Evolutionary conservation across 2,113 vertebrate species (phyloP).

Genomic region (Phaetusa simplex): DNA sequence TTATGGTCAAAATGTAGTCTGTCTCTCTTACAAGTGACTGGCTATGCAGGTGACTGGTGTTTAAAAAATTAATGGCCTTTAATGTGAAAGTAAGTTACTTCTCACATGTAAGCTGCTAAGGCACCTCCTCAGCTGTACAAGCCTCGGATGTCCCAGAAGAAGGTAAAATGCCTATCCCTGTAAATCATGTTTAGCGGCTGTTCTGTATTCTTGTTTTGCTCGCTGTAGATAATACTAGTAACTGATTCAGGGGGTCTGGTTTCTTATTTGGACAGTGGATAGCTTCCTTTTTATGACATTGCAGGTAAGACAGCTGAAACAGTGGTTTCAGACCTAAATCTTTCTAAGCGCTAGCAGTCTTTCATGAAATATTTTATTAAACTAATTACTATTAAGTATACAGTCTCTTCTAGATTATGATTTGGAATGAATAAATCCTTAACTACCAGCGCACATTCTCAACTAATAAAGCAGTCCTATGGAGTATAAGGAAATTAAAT

Average conservation of each 20-base stretch:
- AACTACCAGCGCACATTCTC: not conserved
- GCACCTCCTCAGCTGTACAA: not conserved
- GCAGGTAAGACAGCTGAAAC: not conserved
- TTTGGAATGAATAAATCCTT: not conserved
- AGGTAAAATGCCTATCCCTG: not conserved
- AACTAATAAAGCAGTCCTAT: not conserved
- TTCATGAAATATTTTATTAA: not conserved
- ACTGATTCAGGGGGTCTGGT: not conserved
- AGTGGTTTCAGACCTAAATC: not conserved
- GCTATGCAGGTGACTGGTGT: not conserved
- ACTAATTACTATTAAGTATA: not conserved
- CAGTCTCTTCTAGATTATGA: not conserved
- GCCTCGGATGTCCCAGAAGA: not conserved
- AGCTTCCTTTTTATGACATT: not conserved
- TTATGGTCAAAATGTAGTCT: not conserved
- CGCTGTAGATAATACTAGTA: not conserved
- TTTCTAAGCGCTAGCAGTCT: not conserved
- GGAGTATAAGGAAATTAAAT: not conserved
- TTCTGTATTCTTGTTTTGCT: not conserved
- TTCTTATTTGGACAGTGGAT: not conserved
- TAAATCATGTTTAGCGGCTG: too few relatives aligned
- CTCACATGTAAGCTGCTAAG: not conserved
- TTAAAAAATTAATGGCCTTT: not conserved
- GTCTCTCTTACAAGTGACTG: not conserved
- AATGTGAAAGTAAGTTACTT: not conserved